phyloP scores from a whole-genome alignment of 2,113 vertebrate genomes.

The Platysteira castanea region DNA sequence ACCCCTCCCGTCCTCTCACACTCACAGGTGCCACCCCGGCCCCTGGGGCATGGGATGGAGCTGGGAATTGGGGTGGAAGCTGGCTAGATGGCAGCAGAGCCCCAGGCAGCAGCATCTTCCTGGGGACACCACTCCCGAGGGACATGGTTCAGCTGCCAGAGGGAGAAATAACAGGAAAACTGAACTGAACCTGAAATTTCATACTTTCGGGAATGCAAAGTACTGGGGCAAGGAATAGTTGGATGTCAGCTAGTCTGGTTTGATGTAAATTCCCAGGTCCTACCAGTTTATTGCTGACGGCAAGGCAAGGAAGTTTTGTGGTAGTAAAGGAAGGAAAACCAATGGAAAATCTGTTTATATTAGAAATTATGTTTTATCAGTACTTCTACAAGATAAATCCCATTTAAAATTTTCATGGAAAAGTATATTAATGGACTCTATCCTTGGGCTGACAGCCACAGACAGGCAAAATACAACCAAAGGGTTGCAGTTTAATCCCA shows the following conservation, averaged over 20 bases:
- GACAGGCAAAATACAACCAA: neutral
- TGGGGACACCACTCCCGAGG: neutral
- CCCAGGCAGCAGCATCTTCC: neutral
- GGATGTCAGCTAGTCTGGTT: neutral
- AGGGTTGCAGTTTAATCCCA: neutral
- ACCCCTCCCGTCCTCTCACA: fast-evolving
- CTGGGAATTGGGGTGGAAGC: neutral
- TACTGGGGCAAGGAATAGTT: neutral
- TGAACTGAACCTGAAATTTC: neutral
- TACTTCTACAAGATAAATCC: neutral
- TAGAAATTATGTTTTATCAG: neutral
- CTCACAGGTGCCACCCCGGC: neutral
- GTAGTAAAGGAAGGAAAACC: neutral
- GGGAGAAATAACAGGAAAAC: neutral
- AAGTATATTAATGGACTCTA: neutral
- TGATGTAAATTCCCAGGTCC: neutral
- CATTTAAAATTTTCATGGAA: neutral
- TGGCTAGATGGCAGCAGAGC: conserved; percentile 58
- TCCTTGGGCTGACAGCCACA: neutral
- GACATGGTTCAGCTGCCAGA: neutral
- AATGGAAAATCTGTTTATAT: neutral
- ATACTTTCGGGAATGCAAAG: neutral
- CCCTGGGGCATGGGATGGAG: neutral
- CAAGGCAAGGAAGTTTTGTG: neutral
- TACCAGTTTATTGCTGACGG: neutral